phyloP scores from a whole-genome alignment of 2,797 vertebrate genomes.

The Phaenicophaeus curvirostris region DNA sequence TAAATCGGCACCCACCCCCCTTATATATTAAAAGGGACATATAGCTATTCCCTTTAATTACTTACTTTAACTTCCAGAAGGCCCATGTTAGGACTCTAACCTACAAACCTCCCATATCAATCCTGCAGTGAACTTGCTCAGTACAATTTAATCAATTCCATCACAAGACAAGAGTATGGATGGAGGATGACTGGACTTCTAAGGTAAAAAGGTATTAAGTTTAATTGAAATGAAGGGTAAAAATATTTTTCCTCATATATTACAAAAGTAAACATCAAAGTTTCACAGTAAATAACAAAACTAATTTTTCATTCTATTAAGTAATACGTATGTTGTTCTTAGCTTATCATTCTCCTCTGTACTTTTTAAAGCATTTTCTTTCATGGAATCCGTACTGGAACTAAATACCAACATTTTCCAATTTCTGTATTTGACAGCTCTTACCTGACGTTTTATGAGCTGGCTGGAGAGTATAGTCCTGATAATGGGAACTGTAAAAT shows the following conservation, averaged over 20 bases:
- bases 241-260: not conserved
- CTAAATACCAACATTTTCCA: not conserved
- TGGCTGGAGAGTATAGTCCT: conserved; percentile 78
- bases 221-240: not conserved
- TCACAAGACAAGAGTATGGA: not conserved
- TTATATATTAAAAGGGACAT: not conserved
- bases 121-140: not conserved
- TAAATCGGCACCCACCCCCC: not conserved
- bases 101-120: not conserved
- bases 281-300: not conserved
- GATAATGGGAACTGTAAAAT: conserved; percentile 78
- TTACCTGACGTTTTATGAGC: conserved; percentile 84
- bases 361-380: not conserved
- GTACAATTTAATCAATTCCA: not conserved
- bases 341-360: not conserved
- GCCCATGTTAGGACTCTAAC: not conserved
- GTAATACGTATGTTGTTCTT: not conserved
- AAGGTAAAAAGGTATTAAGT: not conserved
- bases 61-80: not conserved
- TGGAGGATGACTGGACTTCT: not conserved
- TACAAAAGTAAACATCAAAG: not conserved
- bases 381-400: not conserved
- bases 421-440: not conserved
- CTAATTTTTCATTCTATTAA: not conserved
- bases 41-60: accelerated